Conservation (phyloP, 2,113 vertebrate genomes). For the Amia ocellicauda region DNA sequence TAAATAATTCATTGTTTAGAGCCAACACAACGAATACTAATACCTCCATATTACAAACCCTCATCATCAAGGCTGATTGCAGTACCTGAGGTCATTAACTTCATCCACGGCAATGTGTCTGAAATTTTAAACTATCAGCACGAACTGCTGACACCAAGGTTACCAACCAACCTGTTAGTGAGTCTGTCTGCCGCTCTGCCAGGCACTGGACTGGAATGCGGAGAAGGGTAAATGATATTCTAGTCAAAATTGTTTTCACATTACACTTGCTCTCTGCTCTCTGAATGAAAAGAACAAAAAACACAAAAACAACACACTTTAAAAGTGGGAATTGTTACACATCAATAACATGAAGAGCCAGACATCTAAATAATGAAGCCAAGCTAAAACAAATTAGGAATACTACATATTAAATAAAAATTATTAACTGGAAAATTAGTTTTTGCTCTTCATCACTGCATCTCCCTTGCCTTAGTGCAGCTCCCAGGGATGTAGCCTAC, state of each 20-base stretch:
- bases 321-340: slow-evolving; percentile 12
- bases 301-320: slow-evolving; percentile 20
- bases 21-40: slow-evolving; percentile 66
- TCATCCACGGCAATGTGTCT: slow-evolving; percentile 51
- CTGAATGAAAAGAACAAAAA: slow-evolving; percentile 18
- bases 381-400: background rate
- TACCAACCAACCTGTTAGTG: slow-evolving; percentile 24
- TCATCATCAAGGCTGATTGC: slow-evolving; percentile 61
- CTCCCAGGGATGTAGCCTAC: no score
- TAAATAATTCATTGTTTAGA: slow-evolving; percentile 70
- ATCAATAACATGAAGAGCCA: background rate
- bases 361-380: slow-evolving; percentile 20
- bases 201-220: slow-evolving; percentile 15
- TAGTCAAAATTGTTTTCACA: slow-evolving; percentile 34
- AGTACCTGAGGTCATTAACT: slow-evolving; percentile 57
- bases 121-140: slow-evolving; percentile 46
- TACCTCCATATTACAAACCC: slow-evolving; percentile 53
- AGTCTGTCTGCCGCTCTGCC: slow-evolving; percentile 23
- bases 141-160: slow-evolving; percentile 42
- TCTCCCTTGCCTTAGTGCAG: no score
- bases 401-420: no score
- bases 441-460: no score
- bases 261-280: slow-evolving; percentile 25
- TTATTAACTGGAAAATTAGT: no score
- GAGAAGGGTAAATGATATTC: slow-evolving; percentile 28